Evolutionary conservation across 2,113 vertebrate genomes (phyloP).

Genomic region (Nerophis ophidion): DNA sequence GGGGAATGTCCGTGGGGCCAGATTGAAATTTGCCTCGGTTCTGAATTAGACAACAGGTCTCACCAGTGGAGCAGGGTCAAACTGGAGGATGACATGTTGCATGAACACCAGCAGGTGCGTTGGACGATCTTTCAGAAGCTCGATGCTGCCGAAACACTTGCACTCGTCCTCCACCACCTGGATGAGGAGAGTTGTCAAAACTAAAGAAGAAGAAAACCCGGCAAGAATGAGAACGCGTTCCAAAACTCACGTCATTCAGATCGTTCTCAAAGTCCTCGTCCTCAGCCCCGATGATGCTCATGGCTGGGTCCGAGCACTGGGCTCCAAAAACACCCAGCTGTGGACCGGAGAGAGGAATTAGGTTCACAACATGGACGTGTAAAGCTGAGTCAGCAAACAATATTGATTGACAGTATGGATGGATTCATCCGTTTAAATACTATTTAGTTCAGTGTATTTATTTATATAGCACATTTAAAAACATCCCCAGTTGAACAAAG

Average conservation of each 20-base stretch:
- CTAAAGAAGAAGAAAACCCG: neutral
- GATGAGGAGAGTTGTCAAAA: neutral
- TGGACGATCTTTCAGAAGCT: constrained; percentile 72
- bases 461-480: no score
- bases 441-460: no score
- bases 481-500: no score
- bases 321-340: constrained; percentile 54
- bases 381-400: neutral
- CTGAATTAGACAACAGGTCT: constrained; percentile 28
- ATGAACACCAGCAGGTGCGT: constrained; percentile 83
- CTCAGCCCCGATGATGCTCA: constrained; percentile 87
- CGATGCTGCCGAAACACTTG: constrained; percentile 75
- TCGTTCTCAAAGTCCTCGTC: constrained; percentile 91
- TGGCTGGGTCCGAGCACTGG: constrained; percentile 56
- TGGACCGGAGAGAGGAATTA: neutral
- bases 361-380: neutral
- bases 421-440: no score
- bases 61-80: constrained; percentile 82
- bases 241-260: constrained; percentile 74
- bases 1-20: no score
- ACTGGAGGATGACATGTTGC: constrained; percentile 86
- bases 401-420: no score
- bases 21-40: no score
- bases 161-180: constrained; percentile 75
- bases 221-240: neutral